phyloP scores from a whole-genome alignment of 2,888 invertebrate species.

The Leucozona laternaria region DNA sequence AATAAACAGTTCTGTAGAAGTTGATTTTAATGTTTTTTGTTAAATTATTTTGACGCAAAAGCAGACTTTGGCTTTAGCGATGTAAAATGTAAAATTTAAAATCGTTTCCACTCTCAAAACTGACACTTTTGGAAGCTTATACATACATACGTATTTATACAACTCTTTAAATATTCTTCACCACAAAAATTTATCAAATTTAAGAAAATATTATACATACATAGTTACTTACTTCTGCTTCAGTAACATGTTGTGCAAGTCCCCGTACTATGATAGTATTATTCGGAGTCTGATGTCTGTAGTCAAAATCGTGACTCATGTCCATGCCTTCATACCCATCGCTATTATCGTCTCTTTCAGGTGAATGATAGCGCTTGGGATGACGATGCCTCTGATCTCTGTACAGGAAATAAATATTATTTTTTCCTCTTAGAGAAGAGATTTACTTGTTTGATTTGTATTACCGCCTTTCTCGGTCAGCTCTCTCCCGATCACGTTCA shows the following conservation, averaged over 20 bases:
- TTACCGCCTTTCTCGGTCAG: conserved; percentile 77
- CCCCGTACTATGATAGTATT: conserved; percentile 91
- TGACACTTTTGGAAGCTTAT: no score
- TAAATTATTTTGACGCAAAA: no score
- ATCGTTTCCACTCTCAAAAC: no score
- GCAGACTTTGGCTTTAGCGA: no score
- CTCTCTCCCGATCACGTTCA: conserved; percentile 74
- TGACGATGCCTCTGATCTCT: conserved; percentile 72
- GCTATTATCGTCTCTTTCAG: conserved; percentile 79
- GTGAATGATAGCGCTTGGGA: conserved; percentile 78
- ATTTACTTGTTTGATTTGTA: not conserved
- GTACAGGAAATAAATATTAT: not conserved
- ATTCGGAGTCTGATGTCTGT: conserved; percentile 86
- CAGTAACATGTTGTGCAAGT: conserved; percentile 89
- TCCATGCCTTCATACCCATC: conserved; percentile 81
- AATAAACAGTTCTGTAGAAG: no score
- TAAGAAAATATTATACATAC: no score
- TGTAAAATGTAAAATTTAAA: no score
- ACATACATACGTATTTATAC: no score
- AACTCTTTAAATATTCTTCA: no score
- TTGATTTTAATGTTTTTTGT: no score
- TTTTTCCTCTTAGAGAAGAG: not conserved
- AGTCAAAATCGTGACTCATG: conserved; percentile 84
- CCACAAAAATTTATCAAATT: no score
- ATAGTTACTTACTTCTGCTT: conserved; percentile 89